phyloP scores from a whole-genome alignment of 2,797 vertebrate species.

The Arctocebus calabarensis region DNA sequence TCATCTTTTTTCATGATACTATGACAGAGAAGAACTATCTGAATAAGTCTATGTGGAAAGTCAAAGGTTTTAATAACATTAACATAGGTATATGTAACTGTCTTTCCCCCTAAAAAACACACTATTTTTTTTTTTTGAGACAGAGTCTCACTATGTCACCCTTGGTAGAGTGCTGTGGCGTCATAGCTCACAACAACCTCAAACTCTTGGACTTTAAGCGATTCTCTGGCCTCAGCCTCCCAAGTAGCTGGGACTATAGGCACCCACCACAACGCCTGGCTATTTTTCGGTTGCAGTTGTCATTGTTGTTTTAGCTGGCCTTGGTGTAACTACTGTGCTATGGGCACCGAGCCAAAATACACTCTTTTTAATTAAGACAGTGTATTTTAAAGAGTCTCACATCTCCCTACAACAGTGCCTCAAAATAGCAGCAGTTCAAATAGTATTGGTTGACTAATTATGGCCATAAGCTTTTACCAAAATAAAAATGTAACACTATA shows the following conservation, averaged over 20 bases:
- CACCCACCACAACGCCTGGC: too few species aligned
- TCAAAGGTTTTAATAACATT: background rate
- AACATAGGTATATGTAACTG: background rate
- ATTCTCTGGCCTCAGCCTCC: too few species aligned
- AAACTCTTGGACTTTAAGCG: too few species aligned
- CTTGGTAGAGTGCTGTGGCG: too few species aligned
- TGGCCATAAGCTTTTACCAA: conserved; percentile 31
- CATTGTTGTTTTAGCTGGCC: too few species aligned
- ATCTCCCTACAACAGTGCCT: conserved; percentile 41
- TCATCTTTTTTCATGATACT: conserved; percentile 43
- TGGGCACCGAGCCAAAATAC: too few species aligned
- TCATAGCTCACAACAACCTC: too few species aligned
- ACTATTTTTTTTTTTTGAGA: too few species aligned
- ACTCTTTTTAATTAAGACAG: background rate
- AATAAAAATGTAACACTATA: conserved; percentile 34
- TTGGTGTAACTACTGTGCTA: too few species aligned
- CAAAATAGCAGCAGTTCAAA: conserved; percentile 61
- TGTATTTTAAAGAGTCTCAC: conserved; percentile 61
- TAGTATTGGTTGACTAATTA: conserved; percentile 51
- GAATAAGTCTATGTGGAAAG: background rate
- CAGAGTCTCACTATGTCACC: too few species aligned
- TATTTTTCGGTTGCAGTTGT: too few species aligned
- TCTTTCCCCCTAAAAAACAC: background rate
- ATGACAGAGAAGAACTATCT: background rate
- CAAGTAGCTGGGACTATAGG: too few species aligned